A percentile compares a stretch with the other conserved stretches of the same genome.
These are phyloP conservation scores for Pseudorasbora parva DNA, from an alignment of 2,113 vertebrate genomes.

Conservation along the genomic window DNA sequence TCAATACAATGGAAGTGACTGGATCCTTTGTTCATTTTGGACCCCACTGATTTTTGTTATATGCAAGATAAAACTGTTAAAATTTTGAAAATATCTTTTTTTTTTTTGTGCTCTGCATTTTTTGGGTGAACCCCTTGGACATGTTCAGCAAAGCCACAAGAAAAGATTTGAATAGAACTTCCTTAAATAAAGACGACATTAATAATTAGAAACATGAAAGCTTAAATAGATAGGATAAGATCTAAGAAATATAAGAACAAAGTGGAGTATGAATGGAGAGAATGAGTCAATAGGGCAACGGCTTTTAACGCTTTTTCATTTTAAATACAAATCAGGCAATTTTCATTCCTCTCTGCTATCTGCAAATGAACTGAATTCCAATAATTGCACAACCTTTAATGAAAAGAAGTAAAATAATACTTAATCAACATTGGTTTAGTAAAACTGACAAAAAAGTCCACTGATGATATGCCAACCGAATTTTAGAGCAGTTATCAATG, in stretches of 20 bases:
- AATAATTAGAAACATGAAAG: conserved; percentile 13
- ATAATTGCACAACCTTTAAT: conserved; percentile 20
- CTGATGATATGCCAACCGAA: background rate
- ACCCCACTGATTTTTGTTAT: background rate
- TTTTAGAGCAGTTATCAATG: conserved; percentile 17
- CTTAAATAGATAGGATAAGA: background rate
- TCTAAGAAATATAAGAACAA: conserved; percentile 12
- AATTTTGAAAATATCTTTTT: no score
- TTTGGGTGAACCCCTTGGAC: background rate
- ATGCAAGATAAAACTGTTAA: background rate
- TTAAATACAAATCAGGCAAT: background rate
- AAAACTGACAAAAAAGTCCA: background rate
- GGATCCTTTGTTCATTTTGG: background rate
- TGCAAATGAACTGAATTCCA: background rate
- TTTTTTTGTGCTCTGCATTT: background rate
- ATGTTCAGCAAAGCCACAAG: background rate
- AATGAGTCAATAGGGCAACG: background rate
- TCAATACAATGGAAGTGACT: background rate
- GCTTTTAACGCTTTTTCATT: background rate
- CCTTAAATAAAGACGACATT: background rate
- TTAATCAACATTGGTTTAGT: conserved; percentile 28
- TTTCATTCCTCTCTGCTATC: conserved; percentile 7
- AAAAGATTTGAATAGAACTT: background rate
- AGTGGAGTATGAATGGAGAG: background rate
- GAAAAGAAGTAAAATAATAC: background rate